phyloP scores from a whole-genome alignment of 2,888 invertebrate species.

The Parelbella ahira region DNA sequence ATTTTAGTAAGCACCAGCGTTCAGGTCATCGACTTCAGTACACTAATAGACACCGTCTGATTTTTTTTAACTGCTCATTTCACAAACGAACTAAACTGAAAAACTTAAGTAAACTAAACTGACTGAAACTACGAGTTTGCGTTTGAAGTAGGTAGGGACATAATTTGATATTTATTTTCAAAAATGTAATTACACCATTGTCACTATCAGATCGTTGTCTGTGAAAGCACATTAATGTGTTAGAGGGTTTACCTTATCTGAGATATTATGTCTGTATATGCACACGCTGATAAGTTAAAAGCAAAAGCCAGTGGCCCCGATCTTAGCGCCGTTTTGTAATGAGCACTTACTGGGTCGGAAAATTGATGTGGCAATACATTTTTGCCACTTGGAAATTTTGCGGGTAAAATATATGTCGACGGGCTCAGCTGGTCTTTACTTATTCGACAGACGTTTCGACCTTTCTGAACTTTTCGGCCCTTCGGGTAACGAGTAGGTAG shows the following conservation, averaged over 20 bases:
- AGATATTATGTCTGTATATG: no score
- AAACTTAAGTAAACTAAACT: no score
- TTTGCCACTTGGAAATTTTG: slow-evolving; percentile 3
- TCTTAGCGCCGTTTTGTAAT: slow-evolving; percentile 32
- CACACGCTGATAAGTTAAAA: slow-evolving; percentile 23
- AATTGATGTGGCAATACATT: slow-evolving; percentile 28
- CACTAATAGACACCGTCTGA: no score
- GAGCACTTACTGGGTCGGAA: slow-evolving; percentile 33
- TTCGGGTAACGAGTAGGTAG: background rate
- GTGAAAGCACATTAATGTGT: slow-evolving; percentile 2
- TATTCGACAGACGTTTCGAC: slow-evolving; percentile 6
- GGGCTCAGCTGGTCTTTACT: slow-evolving; percentile 3
- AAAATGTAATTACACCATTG: no score
- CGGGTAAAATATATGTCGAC: background rate
- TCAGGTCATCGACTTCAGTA: no score
- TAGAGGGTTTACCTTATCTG: slow-evolving; percentile 9
- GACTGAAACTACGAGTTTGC: no score
- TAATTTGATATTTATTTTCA: no score
- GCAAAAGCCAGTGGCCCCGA: slow-evolving; percentile 31
- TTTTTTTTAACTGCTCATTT: no score
- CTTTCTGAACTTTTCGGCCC: slow-evolving; percentile 1
- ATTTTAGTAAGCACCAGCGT: no score
- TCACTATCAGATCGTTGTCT: no score
- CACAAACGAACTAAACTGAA: no score
- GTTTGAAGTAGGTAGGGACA: no score